Percentiles rank a stretch among this genome's conserved stretches.
These are phyloP conservation scores for Scylla paramamosain DNA, from an alignment of 1,140 invertebrate genomes.

Conservation along the genomic window DNA sequence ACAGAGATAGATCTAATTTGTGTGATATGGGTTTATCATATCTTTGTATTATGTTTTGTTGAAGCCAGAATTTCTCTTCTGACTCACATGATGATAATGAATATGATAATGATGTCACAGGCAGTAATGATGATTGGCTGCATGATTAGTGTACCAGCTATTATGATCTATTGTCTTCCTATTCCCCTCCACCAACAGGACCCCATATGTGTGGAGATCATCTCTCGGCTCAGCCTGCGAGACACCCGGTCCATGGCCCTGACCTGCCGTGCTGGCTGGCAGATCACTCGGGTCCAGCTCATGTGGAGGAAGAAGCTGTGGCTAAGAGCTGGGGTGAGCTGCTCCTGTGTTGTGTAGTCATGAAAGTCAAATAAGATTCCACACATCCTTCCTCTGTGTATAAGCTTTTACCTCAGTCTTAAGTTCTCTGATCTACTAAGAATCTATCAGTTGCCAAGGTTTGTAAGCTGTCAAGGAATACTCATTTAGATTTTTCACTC, in stretches of 20 bases:
- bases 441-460: no score
- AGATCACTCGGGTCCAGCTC: conserved; percentile 59
- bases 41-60: no score
- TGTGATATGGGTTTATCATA: no score
- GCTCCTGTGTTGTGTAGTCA: background rate
- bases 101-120: background rate
- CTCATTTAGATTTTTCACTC: no score
- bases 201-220: conserved; percentile 59
- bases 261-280: conserved; percentile 59
- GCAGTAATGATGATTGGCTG: no score
- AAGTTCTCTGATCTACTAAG: no score
- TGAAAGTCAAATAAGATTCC: background rate
- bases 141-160: no score
- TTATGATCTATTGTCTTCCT: background rate
- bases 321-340: conserved; percentile 64
- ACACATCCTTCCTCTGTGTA: background rate
- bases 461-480: no score
- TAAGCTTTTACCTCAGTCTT: background rate
- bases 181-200: background rate
- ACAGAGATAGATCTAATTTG: no score
- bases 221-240: conserved; percentile 52
- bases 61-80: no score
- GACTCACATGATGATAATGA: background rate
- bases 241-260: conserved; percentile 61
- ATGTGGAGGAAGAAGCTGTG: conserved; percentile 71